Conservation (phyloP, 2,113 vertebrate species). For the Crypturellus undulatus region DNA sequence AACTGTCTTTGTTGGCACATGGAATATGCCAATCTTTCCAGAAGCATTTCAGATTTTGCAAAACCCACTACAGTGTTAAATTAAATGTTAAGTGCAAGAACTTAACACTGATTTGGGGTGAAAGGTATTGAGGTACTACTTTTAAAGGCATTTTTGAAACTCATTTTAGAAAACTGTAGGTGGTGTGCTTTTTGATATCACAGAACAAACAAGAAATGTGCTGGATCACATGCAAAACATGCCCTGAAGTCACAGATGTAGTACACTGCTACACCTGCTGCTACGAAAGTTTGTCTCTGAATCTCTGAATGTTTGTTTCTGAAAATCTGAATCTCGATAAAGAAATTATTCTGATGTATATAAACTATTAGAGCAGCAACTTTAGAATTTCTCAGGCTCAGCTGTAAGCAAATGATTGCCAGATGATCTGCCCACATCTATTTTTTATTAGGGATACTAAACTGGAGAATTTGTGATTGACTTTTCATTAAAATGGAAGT, state of each 20-base stretch:
- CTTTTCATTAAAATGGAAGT: not conserved
- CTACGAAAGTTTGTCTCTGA: slow-evolving; percentile 7
- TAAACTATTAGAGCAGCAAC: slow-evolving; percentile 20
- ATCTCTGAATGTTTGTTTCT: not conserved
- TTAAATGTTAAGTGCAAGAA: not conserved
- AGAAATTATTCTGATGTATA: slow-evolving; percentile 66
- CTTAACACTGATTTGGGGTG: not conserved
- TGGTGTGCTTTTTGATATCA: slow-evolving; percentile 36
- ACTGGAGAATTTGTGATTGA: not conserved
- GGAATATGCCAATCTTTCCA: not conserved
- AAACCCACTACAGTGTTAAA: not conserved
- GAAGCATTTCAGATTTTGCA: not conserved
- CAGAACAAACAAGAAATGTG: slow-evolving; percentile 20
- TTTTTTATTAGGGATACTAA: not conserved
- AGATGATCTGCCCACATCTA: not conserved
- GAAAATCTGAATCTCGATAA: slow-evolving; percentile 67
- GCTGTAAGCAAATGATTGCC: not conserved
- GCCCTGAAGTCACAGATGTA: slow-evolving; percentile 31
- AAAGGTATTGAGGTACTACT: not conserved
- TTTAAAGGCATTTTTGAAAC: slow-evolving; percentile 19
- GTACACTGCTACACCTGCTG: not conserved
- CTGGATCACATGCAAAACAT: not conserved
- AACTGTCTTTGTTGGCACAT: not conserved
- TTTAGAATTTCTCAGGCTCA: not conserved
- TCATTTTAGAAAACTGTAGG: slow-evolving; percentile 8